Evolutionary conservation across 2,113 vertebrate species (phyloP), one percentile per base, ranked within the genome.

Genomic region (Oriolus oriolus): DNA sequence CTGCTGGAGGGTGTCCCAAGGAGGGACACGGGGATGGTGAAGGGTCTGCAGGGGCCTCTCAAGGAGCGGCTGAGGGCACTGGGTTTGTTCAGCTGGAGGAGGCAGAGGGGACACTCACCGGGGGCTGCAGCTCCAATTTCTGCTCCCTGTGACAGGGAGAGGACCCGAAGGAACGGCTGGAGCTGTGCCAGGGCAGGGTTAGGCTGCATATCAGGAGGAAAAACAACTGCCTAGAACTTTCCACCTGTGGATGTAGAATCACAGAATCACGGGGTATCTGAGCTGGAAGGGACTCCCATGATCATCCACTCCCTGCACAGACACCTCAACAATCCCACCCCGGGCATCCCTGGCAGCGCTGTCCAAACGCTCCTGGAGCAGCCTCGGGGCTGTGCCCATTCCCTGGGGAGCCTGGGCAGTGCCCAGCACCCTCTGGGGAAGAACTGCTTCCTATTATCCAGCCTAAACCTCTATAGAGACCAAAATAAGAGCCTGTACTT

Each of bases 321-420:
- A 52, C 50, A 19, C 19, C 33, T 30, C 61, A 41, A 27, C 3
- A 66, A 47, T 23, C 70, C 39, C 61, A 52, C 1, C 14, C 26
- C 9, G 53, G 2, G 44, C 83, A 76, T 53, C 20, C 78, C 57
- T 64, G 30, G 24, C 4, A 63, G 47, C 0, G 0, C 0, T 69
- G 63, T 6, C 74, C 47, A 4, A 60, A 45, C 0, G 0, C 24
- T 17, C 49, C 45, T 26, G 33, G 27, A 45, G 28, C 69, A 82
- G 87, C 87, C 60, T 45, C 23, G 3, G 75, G 35, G 22, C 35
- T 0, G 2, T 28, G 77, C 3, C 68, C 53, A 60, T 22, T 33
- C 60, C 73, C 69, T 39, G 44, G 23, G 76, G 37, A 81, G 27
- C 37, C 44, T 33, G 68, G 20, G 24, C 52, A 65, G 33, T 30